phyloP scores from a whole-genome alignment of 2,797 vertebrate genomes.

The Orestias chungarensis region DNA sequence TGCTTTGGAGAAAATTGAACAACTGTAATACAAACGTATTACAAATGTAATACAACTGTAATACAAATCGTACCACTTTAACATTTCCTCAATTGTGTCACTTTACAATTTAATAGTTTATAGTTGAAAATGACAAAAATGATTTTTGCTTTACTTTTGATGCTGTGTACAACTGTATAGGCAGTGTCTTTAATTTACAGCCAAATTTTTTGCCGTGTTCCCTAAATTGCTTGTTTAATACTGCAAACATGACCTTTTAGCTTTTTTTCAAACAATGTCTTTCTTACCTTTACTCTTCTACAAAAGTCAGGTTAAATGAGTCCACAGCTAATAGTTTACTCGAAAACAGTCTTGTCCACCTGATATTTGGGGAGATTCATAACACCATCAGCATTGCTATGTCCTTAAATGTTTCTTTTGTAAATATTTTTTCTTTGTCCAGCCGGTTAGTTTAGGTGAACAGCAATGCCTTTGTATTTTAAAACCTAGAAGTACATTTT shows the following conservation, averaged over 20 bases:
- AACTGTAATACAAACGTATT: neutral
- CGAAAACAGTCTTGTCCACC: neutral
- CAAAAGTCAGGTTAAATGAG: too few relatives aligned
- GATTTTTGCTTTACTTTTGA: too few relatives aligned
- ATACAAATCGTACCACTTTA: neutral
- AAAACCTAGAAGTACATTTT: neutral
- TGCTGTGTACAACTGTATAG: too few relatives aligned
- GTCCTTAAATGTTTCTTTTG: neutral
- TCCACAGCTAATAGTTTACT: neutral
- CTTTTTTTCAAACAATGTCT: too few relatives aligned
- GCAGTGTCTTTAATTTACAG: too few relatives aligned
- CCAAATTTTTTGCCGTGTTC: too few relatives aligned
- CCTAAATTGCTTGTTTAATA: too few relatives aligned
- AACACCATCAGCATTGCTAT: neutral
- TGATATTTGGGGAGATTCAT: neutral
- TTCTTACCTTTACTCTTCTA: too few relatives aligned
- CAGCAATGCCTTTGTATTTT: neutral
- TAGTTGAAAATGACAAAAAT: too few relatives aligned
- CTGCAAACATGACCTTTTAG: too few relatives aligned
- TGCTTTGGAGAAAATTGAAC: neutral
- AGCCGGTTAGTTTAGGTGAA: neutral
- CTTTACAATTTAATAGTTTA: too few relatives aligned
- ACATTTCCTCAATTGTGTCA: neutral
- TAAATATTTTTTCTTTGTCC: neutral
- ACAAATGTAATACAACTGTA: neutral